phyloP scores from a whole-genome alignment of 2,113 vertebrate genomes.

The Indicator maculatus region DNA sequence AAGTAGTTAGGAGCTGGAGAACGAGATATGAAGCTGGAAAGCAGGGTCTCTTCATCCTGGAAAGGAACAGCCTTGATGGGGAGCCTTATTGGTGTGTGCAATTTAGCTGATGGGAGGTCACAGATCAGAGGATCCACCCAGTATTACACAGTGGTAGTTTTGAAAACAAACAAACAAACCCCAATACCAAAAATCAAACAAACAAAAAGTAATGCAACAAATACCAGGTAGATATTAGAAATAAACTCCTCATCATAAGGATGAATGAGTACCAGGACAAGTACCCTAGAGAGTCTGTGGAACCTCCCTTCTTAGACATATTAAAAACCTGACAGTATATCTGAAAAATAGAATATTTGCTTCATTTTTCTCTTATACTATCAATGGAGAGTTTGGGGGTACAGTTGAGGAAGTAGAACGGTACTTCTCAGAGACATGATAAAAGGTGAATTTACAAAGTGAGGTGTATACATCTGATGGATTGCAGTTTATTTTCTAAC shows the following conservation, averaged over 20 bases:
- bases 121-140: neutral
- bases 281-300: neutral
- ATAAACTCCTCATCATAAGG: rapidly evolving
- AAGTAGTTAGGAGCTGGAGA: rapidly evolving
- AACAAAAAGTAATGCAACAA: neutral
- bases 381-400: too few species aligned
- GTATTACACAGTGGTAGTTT: neutral
- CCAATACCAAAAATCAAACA: neutral
- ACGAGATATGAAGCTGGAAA: rapidly evolving
- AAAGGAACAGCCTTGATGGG: neutral
- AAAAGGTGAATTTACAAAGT: neutral
- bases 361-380: neutral
- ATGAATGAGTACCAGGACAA: neutral
- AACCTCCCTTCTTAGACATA: neutral
- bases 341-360: neutral
- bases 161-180: neutral
- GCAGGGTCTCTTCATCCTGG: neutral
- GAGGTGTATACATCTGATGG: neutral
- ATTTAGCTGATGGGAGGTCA: neutral
- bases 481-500: neutral
- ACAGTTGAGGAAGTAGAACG: neutral
- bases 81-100: rapidly evolving
- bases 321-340: neutral
- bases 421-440: neutral
- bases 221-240: neutral